phyloP scores from a whole-genome alignment of 2,113 vertebrate species.

The Holacanthus passer region DNA sequence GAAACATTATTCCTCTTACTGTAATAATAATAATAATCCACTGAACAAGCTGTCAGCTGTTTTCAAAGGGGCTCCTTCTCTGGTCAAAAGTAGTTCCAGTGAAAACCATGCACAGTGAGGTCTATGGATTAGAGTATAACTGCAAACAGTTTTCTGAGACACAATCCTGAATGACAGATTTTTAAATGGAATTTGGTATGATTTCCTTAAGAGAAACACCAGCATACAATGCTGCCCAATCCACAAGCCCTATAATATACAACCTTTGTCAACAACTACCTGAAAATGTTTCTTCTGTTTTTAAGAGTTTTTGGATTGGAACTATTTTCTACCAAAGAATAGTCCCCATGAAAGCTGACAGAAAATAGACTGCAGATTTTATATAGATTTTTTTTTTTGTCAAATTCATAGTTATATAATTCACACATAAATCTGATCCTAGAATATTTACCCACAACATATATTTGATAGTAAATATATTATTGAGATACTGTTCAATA shows the following conservation, averaged over 20 bases:
- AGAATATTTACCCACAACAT: background rate
- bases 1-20: background rate
- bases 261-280: background rate
- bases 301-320: background rate
- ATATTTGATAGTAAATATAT: background rate
- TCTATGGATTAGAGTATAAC: background rate
- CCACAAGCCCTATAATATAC: background rate
- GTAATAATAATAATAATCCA: conserved; percentile 11
- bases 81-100: background rate
- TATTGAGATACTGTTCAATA: background rate
- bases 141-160: background rate
- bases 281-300: too few species aligned
- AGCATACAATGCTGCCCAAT: background rate
- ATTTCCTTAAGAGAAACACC: background rate
- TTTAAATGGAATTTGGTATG: background rate
- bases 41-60: background rate
- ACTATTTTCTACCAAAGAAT: background rate
- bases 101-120: background rate
- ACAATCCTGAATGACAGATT: background rate
- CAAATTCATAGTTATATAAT: background rate
- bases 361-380: too few species aligned
- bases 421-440: background rate
- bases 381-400: too few species aligned
- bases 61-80: too few species aligned
- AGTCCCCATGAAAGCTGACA: too few species aligned